A percentile compares a stretch with the other conserved stretches of the same genome.
These are phyloP conservation scores for Drosophila pegasa DNA, from an alignment of 2,888 invertebrate species.

Conservation along the genomic window DNA sequence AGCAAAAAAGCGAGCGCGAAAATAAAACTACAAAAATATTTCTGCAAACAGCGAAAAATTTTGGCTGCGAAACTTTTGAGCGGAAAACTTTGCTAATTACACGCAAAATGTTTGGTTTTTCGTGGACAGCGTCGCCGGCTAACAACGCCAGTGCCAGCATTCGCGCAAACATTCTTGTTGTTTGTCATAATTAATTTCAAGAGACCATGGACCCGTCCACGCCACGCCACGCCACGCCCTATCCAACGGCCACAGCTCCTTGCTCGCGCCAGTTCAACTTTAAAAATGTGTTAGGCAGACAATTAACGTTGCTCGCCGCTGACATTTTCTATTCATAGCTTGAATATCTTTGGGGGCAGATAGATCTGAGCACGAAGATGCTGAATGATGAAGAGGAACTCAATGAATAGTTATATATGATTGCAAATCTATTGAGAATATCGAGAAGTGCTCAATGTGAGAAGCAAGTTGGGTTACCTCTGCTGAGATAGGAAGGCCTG, in stretches of 20 bases:
- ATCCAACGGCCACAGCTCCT: background rate
- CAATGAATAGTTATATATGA: too few relatives aligned
- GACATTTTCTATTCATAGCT: background rate
- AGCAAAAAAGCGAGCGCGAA: conserved; percentile 26
- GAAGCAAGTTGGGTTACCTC: too few relatives aligned
- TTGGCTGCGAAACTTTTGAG: conserved; percentile 64
- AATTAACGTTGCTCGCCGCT: conserved; percentile 1
- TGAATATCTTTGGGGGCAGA: background rate
- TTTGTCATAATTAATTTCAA: conserved; percentile 70
- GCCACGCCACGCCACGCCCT: background rate
- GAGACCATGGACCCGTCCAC: conserved; percentile 16
- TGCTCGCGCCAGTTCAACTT: conserved; percentile 7
- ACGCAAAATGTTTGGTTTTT: conserved; percentile 70
- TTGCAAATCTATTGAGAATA: too few relatives aligned
- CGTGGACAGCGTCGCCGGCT: conserved; percentile 19
- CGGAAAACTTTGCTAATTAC: conserved; percentile 77
- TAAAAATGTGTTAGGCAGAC: conserved; percentile 9
- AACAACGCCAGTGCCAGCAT: conserved; percentile 29
- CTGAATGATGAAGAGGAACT: background rate
- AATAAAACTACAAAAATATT: conserved; percentile 44
- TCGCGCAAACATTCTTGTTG: conserved; percentile 48
- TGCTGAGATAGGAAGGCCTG: too few relatives aligned
- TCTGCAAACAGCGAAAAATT: conserved; percentile 57
- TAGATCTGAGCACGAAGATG: too few relatives aligned
- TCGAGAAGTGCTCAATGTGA: too few relatives aligned